These are phyloP conservation scores for Chaetodon auriga DNA, from an alignment of 2,113 vertebrate genomes.

Conservation along the genomic window DNA sequence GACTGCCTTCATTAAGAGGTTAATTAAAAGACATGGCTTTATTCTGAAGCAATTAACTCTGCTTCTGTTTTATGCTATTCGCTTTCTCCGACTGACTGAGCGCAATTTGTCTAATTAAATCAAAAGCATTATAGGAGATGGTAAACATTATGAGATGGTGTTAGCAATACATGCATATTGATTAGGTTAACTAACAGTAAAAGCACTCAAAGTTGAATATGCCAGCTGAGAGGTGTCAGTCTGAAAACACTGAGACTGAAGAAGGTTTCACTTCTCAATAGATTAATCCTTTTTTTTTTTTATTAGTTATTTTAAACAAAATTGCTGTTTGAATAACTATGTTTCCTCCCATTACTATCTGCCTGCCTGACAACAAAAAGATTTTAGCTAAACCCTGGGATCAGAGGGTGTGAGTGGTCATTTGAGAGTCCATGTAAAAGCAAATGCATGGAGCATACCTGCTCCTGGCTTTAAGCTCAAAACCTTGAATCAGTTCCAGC, in stretches of 20 bases:
- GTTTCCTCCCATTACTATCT: conserved; percentile 4
- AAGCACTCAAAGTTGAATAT: conserved; percentile 10
- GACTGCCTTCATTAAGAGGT: conserved; percentile 60
- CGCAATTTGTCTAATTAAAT: conserved; percentile 66
- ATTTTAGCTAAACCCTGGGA: conserved; percentile 24
- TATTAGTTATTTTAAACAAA: neutral
- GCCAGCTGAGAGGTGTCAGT: neutral
- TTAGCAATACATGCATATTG: conserved; percentile 23
- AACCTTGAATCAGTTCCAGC: conserved; percentile 72
- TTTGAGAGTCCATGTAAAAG: conserved; percentile 46
- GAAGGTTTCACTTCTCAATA: neutral
- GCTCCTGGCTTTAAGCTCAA: conserved; percentile 59
- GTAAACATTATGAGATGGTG: conserved; percentile 35
- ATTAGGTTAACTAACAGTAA: conserved; percentile 20
- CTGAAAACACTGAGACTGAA: conserved; percentile 13
- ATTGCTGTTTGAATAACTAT: neutral
- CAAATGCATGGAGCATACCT: conserved; percentile 45
- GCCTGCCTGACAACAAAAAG: neutral
- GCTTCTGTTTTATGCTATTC: conserved; percentile 55
- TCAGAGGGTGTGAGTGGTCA: conserved; percentile 39
- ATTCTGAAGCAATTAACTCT: conserved; percentile 66
- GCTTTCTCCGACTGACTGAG: conserved; percentile 52
- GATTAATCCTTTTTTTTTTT: neutral
- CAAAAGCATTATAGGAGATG: conserved; percentile 32
- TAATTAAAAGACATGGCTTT: conserved; percentile 69